Evolutionary conservation across 2,797 vertebrate species (phyloP).

Genomic region (Remorina albescens): DNA sequence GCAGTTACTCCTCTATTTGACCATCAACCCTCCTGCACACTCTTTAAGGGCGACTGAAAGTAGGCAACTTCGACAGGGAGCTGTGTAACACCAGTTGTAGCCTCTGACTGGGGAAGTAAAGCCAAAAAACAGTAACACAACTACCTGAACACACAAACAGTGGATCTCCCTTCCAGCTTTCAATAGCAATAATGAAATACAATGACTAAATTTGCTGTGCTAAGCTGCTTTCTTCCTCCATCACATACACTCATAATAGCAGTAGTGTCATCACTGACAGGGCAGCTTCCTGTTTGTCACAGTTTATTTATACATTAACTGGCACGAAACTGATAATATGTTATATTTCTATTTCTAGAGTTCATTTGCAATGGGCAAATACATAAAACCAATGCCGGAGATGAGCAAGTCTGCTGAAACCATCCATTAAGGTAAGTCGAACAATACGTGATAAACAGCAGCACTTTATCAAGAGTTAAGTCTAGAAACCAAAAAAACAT

Average conservation of each 20-base stretch:
- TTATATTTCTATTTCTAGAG: too few relatives aligned
- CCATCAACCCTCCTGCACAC: neutral
- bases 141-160: neutral
- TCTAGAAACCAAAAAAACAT: too few relatives aligned
- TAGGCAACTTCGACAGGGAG: neutral
- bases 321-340: neutral
- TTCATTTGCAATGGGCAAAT: too few relatives aligned
- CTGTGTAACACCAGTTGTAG: neutral
- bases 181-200: constrained; percentile 7
- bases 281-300: too few relatives aligned
- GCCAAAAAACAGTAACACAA: neutral
- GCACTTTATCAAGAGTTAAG: neutral
- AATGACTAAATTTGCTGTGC: neutral
- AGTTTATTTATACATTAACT: too few relatives aligned
- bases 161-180: neutral
- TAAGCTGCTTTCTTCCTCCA: neutral
- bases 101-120: neutral
- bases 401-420: neutral
- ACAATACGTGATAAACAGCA: too few relatives aligned
- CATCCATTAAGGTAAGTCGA: too few relatives aligned
- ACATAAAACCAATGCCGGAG: neutral
- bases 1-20: neutral
- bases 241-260: neutral
- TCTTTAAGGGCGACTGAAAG: neutral
- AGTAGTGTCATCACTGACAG: neutral